These are phyloP conservation scores for Callocephalon fimbriatum DNA, from an alignment of 2,113 vertebrate species.

Conservation along the genomic window DNA sequence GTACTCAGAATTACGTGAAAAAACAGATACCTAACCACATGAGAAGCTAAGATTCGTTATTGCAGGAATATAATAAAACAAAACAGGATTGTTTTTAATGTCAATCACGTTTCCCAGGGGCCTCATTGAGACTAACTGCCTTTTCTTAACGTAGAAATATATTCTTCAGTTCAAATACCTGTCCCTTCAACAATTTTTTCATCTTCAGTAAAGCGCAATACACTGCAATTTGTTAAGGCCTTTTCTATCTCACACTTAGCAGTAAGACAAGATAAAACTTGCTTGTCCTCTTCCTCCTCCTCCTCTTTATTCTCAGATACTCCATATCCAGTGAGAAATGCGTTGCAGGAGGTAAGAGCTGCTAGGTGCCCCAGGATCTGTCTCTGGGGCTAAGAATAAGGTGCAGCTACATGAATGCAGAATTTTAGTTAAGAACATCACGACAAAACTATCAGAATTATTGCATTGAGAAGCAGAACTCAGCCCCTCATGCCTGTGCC, in stretches of 20 bases:
- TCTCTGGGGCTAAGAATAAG: not conserved
- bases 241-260: not conserved
- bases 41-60: not conserved
- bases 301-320: not conserved
- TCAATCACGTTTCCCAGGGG: slow-evolving; percentile 20
- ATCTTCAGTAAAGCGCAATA: not conserved
- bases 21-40: not conserved
- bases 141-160: slow-evolving; percentile 8
- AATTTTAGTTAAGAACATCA: not conserved
- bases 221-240: not conserved
- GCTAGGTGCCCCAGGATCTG: not conserved
- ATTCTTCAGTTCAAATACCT: not conserved
- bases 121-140: not conserved
- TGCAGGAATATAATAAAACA: not conserved
- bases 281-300: not conserved
- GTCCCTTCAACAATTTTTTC: not conserved
- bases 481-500: not conserved
- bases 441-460: not conserved
- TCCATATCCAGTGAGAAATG: not conserved
- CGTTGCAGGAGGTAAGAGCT: not conserved
- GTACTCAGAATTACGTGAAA: not conserved
- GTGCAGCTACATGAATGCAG: not conserved
- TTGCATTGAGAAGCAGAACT: not conserved
- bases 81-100: slow-evolving; percentile 19
- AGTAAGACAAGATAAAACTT: slow-evolving; percentile 4